A percentile compares a stretch with the other conserved stretches of the same genome.
Evolutionary conservation across 2,113 vertebrate species (phyloP).

Genomic region (Haplochromis vanheusdeni): DNA sequence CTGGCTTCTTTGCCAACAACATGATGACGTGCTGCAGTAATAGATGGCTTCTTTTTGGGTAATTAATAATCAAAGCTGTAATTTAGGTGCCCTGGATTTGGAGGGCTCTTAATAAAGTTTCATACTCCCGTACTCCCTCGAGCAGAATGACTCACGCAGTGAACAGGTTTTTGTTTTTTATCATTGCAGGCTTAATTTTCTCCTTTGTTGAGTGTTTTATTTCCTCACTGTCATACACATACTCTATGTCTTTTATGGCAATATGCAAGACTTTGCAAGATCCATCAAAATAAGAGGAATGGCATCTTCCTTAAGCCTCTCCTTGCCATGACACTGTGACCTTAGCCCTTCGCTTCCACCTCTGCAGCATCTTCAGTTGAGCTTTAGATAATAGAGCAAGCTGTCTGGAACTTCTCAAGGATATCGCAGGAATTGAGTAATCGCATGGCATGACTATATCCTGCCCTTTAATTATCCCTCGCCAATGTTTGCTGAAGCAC

Average conservation of each 20-base stretch:
- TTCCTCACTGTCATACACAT: background rate
- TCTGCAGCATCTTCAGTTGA: conserved; percentile 19
- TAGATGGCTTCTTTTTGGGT: conserved; percentile 54
- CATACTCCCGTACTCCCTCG: conserved; percentile 33
- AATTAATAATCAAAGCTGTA: conserved; percentile 66
- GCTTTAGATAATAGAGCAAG: conserved; percentile 63
- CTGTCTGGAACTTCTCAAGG: conserved; percentile 39
- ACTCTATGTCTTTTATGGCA: background rate
- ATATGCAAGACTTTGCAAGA: background rate
- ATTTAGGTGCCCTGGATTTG: conserved; percentile 59
- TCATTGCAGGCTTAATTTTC: background rate
- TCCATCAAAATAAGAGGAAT: background rate
- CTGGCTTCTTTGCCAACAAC: conserved; percentile 39
- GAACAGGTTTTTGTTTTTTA: conserved; percentile 14
- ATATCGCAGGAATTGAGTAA: conserved; percentile 69
- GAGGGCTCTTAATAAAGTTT: conserved; percentile 54
- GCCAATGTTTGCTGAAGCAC: conserved; percentile 31
- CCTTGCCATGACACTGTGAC: conserved; percentile 3
- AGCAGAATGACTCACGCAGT: conserved; percentile 54
- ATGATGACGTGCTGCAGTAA: conserved; percentile 54
- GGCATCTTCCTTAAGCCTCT: background rate
- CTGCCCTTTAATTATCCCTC: conserved; percentile 69
- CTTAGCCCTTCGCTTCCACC: background rate
- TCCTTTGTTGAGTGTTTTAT: conserved; percentile 2
- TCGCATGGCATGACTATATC: conserved; percentile 57